These are phyloP conservation scores for Mobula birostris DNA, from an alignment of 2,113 vertebrate genomes.

Conservation along the genomic window DNA sequence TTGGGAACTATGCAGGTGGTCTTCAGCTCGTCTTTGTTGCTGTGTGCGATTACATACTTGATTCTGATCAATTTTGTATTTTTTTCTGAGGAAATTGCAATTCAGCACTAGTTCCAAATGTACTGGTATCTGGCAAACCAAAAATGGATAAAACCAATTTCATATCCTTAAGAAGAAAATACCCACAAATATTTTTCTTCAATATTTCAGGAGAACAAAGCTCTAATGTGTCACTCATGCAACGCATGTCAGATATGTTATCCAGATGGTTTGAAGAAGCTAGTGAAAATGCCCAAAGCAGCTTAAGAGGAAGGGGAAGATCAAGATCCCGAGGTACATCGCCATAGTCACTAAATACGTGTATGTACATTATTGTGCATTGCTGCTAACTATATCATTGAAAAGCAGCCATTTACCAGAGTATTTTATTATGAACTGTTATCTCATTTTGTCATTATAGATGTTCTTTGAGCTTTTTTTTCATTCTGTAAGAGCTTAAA, in stretches of 20 bases:
- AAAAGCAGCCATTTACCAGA: neutral
- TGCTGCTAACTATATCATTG: slow-evolving; percentile 6
- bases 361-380: neutral
- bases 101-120: no score
- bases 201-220: slow-evolving; percentile 77
- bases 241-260: slow-evolving; percentile 98
- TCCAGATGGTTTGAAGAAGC: slow-evolving; percentile 98
- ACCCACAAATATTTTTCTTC: slow-evolving; percentile 38
- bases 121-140: no score
- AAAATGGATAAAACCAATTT: no score
- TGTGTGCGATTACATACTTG: no score
- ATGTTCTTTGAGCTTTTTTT: neutral
- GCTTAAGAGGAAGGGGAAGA: slow-evolving; percentile 70
- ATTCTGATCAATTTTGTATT: no score
- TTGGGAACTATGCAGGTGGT: no score
- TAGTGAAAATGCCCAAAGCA: slow-evolving; percentile 86
- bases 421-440: neutral
- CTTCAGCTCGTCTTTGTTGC: no score
- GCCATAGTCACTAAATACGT: neutral
- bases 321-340: slow-evolving; percentile 71
- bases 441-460: neutral
- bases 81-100: no score
- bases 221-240: slow-evolving; percentile 93
- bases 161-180: neutral
- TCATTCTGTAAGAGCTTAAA: neutral